Evolutionary conservation across 2,113 vertebrate species (phyloP).

Genomic region (Baryphthengus martii): DNA sequence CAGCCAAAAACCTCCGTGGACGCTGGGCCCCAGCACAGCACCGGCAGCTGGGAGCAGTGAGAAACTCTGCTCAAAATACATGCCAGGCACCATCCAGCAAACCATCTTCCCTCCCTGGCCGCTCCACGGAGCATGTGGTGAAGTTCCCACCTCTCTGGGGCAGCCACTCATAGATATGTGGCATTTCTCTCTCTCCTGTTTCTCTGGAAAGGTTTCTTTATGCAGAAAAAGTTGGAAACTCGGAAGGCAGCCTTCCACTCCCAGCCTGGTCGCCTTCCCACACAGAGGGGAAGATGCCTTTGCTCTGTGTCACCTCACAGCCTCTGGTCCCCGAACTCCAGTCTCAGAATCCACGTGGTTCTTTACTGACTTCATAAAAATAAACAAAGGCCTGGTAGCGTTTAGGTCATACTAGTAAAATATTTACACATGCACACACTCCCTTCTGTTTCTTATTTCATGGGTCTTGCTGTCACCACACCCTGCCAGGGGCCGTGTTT

Average conservation of each 20-base stretch:
- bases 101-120: background rate
- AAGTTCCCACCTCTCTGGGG: background rate
- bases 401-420: slow-evolving; percentile 19
- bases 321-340: background rate
- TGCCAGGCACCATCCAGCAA: background rate
- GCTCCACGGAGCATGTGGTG: background rate
- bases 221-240: background rate
- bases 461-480: background rate
- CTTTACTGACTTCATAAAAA: slow-evolving; percentile 36
- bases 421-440: background rate
- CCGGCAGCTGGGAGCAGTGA: background rate
- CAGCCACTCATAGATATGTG: background rate
- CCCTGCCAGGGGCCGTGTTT: background rate
- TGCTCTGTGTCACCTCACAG: background rate
- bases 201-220: background rate
- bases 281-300: background rate
- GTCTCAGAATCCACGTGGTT: background rate
- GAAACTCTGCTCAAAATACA: background rate
- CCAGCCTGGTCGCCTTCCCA: background rate
- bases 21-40: background rate
- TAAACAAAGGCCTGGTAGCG: background rate
- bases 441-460: background rate
- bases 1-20: background rate
- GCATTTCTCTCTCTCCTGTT: background rate
- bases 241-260: background rate